phyloP scores from a whole-genome alignment of 2,113 vertebrate species.

The Falcunculus frontatus region DNA sequence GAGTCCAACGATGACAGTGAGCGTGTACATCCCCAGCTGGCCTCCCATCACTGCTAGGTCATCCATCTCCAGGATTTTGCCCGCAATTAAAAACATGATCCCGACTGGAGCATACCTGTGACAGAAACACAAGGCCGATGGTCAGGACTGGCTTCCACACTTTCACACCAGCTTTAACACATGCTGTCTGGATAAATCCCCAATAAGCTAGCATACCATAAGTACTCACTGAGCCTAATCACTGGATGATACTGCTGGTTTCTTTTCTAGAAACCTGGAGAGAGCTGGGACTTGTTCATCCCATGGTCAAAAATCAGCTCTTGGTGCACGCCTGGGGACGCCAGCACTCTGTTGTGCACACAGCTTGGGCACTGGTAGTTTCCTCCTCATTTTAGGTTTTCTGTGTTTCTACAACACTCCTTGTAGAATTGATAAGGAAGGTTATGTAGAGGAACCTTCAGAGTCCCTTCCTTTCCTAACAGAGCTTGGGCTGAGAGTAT shows the following conservation, averaged over 20 bases:
- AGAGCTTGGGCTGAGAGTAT: neutral
- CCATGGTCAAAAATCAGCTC: neutral
- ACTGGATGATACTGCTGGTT: neutral
- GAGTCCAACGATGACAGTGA: constrained; percentile 89
- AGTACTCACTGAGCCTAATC: neutral
- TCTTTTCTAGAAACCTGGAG: neutral
- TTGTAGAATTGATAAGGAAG: neutral
- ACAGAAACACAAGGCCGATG: neutral
- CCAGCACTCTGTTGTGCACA: neutral
- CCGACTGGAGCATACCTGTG: constrained; percentile 93
- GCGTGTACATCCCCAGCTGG: constrained; percentile 93
- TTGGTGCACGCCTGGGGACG: neutral
- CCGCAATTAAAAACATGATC: constrained; percentile 95
- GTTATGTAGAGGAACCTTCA: neutral
- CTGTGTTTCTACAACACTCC: neutral
- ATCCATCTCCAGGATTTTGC: constrained; percentile 97
- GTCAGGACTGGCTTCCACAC: neutral
- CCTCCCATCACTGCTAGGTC: constrained; percentile 88
- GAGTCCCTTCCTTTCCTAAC: neutral
- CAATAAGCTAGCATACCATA: neutral
- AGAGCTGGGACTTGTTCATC: neutral
- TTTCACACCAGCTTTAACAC: neutral
- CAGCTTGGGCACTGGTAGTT: neutral
- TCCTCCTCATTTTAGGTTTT: neutral
- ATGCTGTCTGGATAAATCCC: neutral